phyloP scores from a whole-genome alignment of 2,888 invertebrate species.

The Meiosimyza decipiens region DNA sequence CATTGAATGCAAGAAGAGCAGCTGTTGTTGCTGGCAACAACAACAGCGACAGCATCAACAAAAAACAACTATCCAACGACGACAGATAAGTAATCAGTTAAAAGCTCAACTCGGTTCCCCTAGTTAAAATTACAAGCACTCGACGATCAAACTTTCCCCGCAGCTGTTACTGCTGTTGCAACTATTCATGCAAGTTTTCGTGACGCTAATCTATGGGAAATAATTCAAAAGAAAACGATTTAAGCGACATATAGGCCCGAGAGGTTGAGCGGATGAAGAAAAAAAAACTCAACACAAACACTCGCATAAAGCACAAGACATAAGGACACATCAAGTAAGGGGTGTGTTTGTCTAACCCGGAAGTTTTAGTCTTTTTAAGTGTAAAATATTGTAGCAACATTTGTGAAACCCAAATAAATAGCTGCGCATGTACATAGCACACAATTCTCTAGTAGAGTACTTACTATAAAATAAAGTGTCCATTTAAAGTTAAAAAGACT shows the following conservation, averaged over 20 bases:
- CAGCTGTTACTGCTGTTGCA: neutral
- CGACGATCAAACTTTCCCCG: too few relatives aligned
- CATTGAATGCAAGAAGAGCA: too few relatives aligned
- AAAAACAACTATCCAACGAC: neutral
- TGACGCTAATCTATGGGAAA: conserved; percentile 16
- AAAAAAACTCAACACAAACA: neutral
- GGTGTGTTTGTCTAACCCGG: neutral
- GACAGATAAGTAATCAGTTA: conserved; percentile 18
- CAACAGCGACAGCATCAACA: conserved; percentile 3
- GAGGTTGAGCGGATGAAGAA: neutral
- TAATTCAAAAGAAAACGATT: conserved; percentile 15
- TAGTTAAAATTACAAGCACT: neutral
- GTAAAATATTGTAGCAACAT: too few relatives aligned
- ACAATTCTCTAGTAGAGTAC: too few relatives aligned
- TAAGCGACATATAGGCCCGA: neutral
- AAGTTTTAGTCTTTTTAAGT: too few relatives aligned
- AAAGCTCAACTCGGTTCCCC: conserved; percentile 11
- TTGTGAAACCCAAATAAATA: too few relatives aligned
- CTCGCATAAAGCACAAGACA: neutral
- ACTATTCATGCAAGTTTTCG: conserved; percentile 12
- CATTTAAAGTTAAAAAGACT: too few relatives aligned
- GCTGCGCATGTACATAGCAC: too few relatives aligned
- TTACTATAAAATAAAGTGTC: too few relatives aligned
- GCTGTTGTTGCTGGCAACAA: neutral
- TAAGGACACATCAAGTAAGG: neutral